Evolutionary conservation across 2,888 invertebrate species (phyloP).

Genomic region (Macaria notata): DNA sequence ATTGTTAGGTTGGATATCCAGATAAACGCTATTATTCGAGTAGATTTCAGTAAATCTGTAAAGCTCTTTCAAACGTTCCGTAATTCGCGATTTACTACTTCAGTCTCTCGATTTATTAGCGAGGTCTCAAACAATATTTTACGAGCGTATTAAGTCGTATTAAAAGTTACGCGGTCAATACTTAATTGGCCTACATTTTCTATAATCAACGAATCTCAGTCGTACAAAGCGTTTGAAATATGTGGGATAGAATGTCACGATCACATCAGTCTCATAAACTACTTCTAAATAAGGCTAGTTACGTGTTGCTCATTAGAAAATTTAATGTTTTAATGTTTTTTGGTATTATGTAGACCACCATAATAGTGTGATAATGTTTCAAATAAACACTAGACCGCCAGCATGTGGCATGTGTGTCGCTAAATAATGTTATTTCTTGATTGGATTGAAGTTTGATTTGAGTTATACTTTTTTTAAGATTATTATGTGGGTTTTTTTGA

Average conservation of each 20-base stretch:
- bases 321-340: slow-evolving; percentile 2
- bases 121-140: slow-evolving; percentile 36
- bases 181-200: slow-evolving; percentile 60
- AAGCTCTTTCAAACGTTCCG: slow-evolving; percentile 17
- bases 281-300: slow-evolving; percentile 3
- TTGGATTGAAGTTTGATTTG: too few relatives aligned
- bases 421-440: too few relatives aligned
- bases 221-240: slow-evolving; percentile 24
- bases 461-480: too few relatives aligned
- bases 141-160: slow-evolving; percentile 44
- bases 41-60: slow-evolving; percentile 10
- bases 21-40: slow-evolving; percentile 7
- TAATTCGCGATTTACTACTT: slow-evolving; percentile 39
- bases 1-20: slow-evolving; percentile 4
- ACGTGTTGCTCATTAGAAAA: slow-evolving; percentile 2
- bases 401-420: too few relatives aligned
- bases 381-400: background rate
- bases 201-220: slow-evolving; percentile 21
- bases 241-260: slow-evolving; percentile 21
- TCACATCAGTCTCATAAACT: slow-evolving; percentile 19
- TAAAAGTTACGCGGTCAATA: slow-evolving; percentile 41
- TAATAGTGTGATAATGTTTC: background rate
- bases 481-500: too few relatives aligned
- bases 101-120: slow-evolving; percentile 42
- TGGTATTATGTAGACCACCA: background rate